Base-by-base conservation (phyloP, 2,888 invertebrate genomes). In the Euplexia lucipara region DNA sequence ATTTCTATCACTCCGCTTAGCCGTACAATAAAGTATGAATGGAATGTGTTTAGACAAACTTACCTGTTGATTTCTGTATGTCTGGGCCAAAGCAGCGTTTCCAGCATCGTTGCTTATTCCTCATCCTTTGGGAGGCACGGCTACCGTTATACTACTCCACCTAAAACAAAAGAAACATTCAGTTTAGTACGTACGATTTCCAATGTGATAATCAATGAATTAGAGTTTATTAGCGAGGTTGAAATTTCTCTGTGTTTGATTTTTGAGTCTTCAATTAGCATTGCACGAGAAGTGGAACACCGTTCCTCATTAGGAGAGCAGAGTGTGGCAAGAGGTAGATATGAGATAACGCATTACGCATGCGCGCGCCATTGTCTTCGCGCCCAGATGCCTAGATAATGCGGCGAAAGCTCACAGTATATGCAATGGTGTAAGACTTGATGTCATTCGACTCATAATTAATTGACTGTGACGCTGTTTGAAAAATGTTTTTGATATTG, bases 301-400 rank as follows among this genome's bases (percentile, higher is more conserved):
- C 84, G 85, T 85, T 91, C 86, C 93, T 94, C 94, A 95, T 95
- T 95, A 95, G 91, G 92, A 90, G 90, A 88, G 88, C 90, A 90
- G 86, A 88, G 91, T 94, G 92, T 92, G 87, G 93, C 90, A 94
- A 94, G 91, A 92, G 89, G 86, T 86, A 87, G 93, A 94, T 94
- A 87, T 86, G 79, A 90, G 95, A 95, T 95, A 95, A 94, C 92
- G 90, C 91, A 92, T 92, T 94, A 94, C 95, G 95, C 94, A 94
- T 94, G 92, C 93, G 92, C 91, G 83, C 71, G 71, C 92, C 88
- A 95, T 95, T 95, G 95, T 95, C 91, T 93, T 90, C 88, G 90
- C 89, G 85, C 88, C 78, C 86, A 86, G 87, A 87, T 86, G 83
- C 86, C 85, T 84, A 87, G 88, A 87, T 87, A 83, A 92, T 91